These are phyloP conservation scores for Lithobates pipiens DNA, from an alignment of 2,797 vertebrate species.

Conservation along the genomic window DNA sequence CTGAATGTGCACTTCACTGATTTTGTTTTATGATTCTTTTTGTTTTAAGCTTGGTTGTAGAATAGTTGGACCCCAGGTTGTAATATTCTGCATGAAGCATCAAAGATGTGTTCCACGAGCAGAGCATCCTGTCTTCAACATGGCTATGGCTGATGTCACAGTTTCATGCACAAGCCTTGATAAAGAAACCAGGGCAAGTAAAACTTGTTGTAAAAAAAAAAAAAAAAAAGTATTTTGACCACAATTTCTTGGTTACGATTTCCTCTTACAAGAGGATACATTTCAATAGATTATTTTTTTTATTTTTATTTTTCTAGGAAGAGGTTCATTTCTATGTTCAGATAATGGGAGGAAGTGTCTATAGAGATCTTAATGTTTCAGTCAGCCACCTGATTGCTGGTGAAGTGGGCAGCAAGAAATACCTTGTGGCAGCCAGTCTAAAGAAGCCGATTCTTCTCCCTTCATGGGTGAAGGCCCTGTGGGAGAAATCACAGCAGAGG, in stretches of 20 bases:
- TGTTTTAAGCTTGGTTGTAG: conserved; percentile 87
- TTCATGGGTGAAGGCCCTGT: conserved; percentile 89
- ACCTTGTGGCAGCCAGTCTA: conserved; percentile 92
- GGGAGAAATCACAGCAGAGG: conserved; percentile 92
- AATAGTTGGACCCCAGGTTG: conserved; percentile 93
- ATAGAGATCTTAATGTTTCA: conserved; percentile 88
- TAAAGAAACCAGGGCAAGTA: conserved; percentile 85
- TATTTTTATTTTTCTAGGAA: conserved; percentile 71
- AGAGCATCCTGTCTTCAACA: conserved; percentile 90
- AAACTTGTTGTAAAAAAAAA: too few species aligned
- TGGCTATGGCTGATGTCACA: conserved; percentile 92
- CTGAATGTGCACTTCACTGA: too few species aligned
- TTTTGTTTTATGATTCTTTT: not conserved
- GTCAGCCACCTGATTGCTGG: conserved; percentile 96
- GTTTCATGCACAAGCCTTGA: conserved; percentile 94
- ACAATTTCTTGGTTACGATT: not conserved
- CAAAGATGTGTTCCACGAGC: conserved; percentile 92
- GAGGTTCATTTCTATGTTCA: conserved; percentile 92
- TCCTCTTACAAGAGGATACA: not conserved
- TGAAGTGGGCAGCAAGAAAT: conserved; percentile 98
- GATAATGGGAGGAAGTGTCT: conserved; percentile 93
- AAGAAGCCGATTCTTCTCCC: conserved; percentile 91
- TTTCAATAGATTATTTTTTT: not conserved
- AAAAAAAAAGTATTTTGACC: too few species aligned
- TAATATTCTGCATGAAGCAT: conserved; percentile 89